Conservation (phyloP, 1,140 invertebrate species). For the Drosophila pseudoananassae region DNA sequence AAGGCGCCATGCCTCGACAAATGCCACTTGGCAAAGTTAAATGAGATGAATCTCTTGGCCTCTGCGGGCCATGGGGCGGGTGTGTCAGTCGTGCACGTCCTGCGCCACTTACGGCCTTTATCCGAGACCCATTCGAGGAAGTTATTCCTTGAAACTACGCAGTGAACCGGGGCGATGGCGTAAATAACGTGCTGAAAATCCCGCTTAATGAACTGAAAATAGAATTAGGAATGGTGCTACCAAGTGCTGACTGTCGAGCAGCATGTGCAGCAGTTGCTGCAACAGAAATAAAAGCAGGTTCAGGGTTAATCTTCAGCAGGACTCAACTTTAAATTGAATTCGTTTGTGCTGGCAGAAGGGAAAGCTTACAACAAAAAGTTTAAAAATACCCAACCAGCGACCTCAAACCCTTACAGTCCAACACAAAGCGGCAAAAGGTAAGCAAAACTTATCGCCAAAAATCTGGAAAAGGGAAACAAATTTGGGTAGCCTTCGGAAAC, state of each 20-base stretch:
- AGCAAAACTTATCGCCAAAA: conserved; percentile 7
- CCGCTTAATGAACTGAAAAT: conserved; percentile 78
- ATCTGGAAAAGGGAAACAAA: conserved; percentile 8
- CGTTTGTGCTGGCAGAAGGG: neutral
- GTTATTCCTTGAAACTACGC: conserved; percentile 53
- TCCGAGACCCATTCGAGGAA: conserved; percentile 10
- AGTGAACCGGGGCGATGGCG: conserved; percentile 22
- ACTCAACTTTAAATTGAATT: conserved; percentile 44
- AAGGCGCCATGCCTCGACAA: conserved; percentile 25
- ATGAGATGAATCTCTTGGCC: conserved; percentile 55
- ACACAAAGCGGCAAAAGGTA: conserved; percentile 9
- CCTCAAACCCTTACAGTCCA: conserved; percentile 19
- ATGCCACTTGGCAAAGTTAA: conserved; percentile 61
- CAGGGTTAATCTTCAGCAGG: conserved; percentile 55
- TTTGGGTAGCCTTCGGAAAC: conserved; percentile 1
- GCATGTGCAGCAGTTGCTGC: conserved; percentile 42
- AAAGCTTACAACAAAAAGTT: conserved; percentile 41
- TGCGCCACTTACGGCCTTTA: conserved; percentile 11
- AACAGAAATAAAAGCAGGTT: conserved; percentile 28
- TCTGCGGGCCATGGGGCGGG: conserved; percentile 1
- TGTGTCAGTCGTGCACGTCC: conserved; percentile 31
- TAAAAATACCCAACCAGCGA: conserved; percentile 42
- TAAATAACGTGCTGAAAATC: conserved; percentile 70
- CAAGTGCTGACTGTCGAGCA: neutral
- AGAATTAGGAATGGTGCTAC: conserved; percentile 51